Evolutionary conservation across 2,888 invertebrate species (phyloP), one percentile per base, ranked within the genome.

Genomic region (Bimastos eiseni): DNA sequence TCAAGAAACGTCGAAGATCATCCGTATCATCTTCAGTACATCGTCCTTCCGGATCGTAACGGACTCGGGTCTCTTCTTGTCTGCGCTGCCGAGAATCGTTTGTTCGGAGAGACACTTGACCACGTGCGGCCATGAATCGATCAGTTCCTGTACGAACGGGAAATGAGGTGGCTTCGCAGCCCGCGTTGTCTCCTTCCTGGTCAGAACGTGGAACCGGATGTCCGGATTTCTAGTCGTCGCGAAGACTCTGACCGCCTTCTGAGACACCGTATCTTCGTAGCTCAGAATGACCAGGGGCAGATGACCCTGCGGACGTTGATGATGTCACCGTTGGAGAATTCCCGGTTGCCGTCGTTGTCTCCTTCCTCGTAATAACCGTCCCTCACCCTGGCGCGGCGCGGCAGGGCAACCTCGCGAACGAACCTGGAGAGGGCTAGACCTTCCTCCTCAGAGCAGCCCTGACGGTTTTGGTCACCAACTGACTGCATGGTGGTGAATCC

Each of bases 301-400:
- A 90, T 38, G 84, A 90, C 11, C 17, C 90, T 33, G 17, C 38
- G 86, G n/a, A 90, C 83, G 0, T 90, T 88, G 86, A 90, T 36
- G 84, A 90, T 38, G 36, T 90, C 90, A 1, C 88, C 90, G 49
- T 30, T 38, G 30, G 90, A 90, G 90, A 90, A 90, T 11, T 90
- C 90, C 33, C 86, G n/a, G 19, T 34, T 36, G 36, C 86, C 86
- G 90, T 90, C 90, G 6, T 21, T 24, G 55, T 90, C 49, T 0
- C 84, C 84, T 37, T 36, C 83, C 33, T 90, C 41, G 41, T 88
- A 86, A n/a, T 41, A 41, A 38, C 90, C 90, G 11, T 90, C 90
- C 21, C 86, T 90, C 24, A 90, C 90, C 86, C 88, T 88, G 38
- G 49, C 90, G 19, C 90, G 83, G 19, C n/a, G 41, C 0, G 90